Conservation (phyloP, 2,113 vertebrate species). For the Cichladusa arquata region DNA sequence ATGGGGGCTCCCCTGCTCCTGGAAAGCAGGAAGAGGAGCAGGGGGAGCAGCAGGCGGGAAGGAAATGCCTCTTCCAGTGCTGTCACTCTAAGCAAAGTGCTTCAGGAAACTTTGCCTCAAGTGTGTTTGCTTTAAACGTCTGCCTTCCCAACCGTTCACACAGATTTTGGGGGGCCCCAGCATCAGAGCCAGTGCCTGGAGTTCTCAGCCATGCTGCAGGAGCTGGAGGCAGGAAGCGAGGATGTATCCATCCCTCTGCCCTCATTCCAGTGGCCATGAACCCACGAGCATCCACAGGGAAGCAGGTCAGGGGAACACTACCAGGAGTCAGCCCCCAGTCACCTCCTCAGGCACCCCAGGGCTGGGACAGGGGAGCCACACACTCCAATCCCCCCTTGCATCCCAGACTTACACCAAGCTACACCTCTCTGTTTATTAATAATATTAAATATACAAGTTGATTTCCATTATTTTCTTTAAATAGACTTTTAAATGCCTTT, state of each 20-base stretch:
- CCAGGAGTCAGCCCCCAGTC: background rate
- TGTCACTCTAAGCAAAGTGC: background rate
- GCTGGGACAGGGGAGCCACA: background rate
- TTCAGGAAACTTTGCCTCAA: background rate
- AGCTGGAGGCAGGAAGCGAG: background rate
- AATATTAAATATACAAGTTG: slow-evolving; percentile 77
- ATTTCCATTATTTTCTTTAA: slow-evolving; percentile 72
- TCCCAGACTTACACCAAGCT: background rate
- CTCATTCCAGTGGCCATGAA: background rate
- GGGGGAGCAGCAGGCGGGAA: fast-evolving
- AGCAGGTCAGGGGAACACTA: background rate
- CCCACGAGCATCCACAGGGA: background rate
- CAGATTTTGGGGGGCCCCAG: background rate
- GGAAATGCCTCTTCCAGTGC: background rate
- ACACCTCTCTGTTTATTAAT: slow-evolving; percentile 50
- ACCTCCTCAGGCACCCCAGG: too few relatives aligned
- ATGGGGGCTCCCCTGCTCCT: background rate
- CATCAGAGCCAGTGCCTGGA: background rate
- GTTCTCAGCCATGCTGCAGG: fast-evolving
- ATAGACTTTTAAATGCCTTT: slow-evolving; percentile 78
- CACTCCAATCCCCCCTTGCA: background rate
- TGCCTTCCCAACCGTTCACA: background rate
- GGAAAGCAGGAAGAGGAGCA: background rate
- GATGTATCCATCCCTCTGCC: background rate
- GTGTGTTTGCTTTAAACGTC: background rate